Percentiles rank a stretch among this genome's conserved stretches.
Evolutionary conservation across 1,140 invertebrate species (phyloP).

Genomic region (Meteorus sp.): DNA sequence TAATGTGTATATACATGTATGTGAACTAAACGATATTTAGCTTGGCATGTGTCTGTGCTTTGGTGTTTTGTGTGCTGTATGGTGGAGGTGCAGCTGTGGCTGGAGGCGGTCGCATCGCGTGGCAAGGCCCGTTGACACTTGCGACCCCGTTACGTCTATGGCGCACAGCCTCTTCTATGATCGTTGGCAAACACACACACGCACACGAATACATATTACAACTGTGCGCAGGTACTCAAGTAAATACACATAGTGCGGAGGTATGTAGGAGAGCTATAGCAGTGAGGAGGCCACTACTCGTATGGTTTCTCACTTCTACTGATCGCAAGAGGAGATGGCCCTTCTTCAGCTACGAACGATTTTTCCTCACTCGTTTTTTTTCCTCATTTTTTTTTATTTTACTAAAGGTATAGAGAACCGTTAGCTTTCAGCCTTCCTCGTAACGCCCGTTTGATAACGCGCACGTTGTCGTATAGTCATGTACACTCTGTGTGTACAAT

Average conservation of each 20-base stretch:
- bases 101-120: slow-evolving; percentile 23
- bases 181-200: slow-evolving; percentile 12
- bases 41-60: neutral
- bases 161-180: slow-evolving; percentile 17
- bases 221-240: neutral
- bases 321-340: slow-evolving; percentile 15
- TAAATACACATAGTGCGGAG: too few species aligned
- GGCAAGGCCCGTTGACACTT: slow-evolving; percentile 33
- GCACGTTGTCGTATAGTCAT: neutral
- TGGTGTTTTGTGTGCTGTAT: too few species aligned
- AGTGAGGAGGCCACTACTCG: slow-evolving; percentile 3
- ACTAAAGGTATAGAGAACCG: slow-evolving; percentile 15
- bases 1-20: neutral
- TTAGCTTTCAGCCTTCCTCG: slow-evolving; percentile 23
- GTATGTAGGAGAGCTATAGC: too few species aligned
- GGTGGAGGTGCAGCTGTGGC: slow-evolving; percentile 5
- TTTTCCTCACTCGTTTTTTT: slow-evolving; percentile 7
- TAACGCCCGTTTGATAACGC: slow-evolving; percentile 22
- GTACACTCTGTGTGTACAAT: neutral
- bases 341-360: slow-evolving; percentile 23
- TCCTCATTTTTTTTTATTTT: too few species aligned
- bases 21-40: slow-evolving; percentile 4
- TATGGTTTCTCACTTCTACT: neutral
- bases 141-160: slow-evolving; percentile 33
- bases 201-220: neutral